Evolutionary conservation across 2,113 vertebrate species (phyloP).

Genomic region (Embiotoca jacksoni): DNA sequence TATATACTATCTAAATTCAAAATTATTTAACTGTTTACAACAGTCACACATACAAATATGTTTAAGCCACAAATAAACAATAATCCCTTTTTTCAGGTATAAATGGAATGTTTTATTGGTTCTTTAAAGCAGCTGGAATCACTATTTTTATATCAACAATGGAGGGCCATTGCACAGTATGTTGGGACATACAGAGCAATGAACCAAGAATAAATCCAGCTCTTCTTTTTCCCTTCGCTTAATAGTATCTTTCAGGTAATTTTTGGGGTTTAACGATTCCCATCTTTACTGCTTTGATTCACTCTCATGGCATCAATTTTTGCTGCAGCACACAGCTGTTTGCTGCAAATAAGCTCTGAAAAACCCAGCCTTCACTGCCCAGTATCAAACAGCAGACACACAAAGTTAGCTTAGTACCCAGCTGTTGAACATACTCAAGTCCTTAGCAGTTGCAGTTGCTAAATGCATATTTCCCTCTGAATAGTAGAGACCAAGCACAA

Average conservation of each 20-base stretch:
- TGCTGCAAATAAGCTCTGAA: background rate
- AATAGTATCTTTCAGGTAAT: too few relatives aligned
- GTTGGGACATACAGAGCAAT: background rate
- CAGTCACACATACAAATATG: background rate
- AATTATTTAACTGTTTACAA: too few relatives aligned
- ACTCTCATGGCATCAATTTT: too few relatives aligned
- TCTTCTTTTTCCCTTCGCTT: too few relatives aligned
- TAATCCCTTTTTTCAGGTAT: too few relatives aligned
- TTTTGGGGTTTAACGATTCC: too few relatives aligned
- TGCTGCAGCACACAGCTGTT: background rate
- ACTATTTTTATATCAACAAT: background rate
- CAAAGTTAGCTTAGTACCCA: background rate
- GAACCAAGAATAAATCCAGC: background rate
- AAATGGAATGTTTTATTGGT: background rate
- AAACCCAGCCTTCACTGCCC: background rate
- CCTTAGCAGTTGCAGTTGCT: background rate
- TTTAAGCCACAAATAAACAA: constrained; percentile 1
- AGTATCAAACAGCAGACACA: background rate
- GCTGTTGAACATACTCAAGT: background rate
- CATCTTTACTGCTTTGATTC: too few relatives aligned
- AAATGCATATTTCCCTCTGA: background rate
- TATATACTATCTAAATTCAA: background rate
- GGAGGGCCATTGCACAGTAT: too few relatives aligned
- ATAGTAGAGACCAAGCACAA: background rate
- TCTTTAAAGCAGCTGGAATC: background rate